phyloP scores from a whole-genome alignment of 2,797 vertebrate genomes.

The Melanitta fusca region DNA sequence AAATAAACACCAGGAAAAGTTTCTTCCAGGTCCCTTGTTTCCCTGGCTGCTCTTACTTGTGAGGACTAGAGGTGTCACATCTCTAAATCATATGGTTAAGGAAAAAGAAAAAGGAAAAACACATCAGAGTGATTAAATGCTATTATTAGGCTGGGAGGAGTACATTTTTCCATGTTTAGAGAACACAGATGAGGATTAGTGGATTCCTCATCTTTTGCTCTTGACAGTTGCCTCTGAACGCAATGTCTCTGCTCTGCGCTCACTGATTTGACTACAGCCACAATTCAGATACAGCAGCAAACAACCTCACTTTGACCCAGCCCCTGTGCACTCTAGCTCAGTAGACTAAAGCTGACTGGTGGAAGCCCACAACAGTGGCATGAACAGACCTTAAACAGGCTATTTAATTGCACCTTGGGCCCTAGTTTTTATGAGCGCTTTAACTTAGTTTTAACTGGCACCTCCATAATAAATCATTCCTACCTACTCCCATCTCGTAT shows the following conservation, averaged over 20 bases:
- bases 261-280: not conserved
- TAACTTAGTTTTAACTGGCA: not conserved
- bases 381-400: not conserved
- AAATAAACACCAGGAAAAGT: constrained; percentile 21
- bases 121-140: not conserved
- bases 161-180: not conserved
- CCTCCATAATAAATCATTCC: not conserved
- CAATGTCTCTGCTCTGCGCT: not conserved
- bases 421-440: not conserved
- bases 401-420: not conserved
- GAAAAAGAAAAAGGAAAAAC: not conserved
- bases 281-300: not conserved
- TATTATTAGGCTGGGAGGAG: not conserved
- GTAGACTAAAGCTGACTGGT: not conserved
- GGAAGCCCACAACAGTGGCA: not conserved
- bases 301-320: not conserved
- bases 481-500: not conserved
- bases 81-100: not conserved
- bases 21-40: not conserved
- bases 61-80: not conserved
- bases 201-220: not conserved
- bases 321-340: not conserved
- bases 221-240: not conserved
- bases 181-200: not conserved
- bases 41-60: not conserved